A percentile compares a stretch with the other conserved stretches of the same genome.
Conservation (phyloP, 2,797 vertebrate genomes). For the Rhadinocentrus ornatus region DNA sequence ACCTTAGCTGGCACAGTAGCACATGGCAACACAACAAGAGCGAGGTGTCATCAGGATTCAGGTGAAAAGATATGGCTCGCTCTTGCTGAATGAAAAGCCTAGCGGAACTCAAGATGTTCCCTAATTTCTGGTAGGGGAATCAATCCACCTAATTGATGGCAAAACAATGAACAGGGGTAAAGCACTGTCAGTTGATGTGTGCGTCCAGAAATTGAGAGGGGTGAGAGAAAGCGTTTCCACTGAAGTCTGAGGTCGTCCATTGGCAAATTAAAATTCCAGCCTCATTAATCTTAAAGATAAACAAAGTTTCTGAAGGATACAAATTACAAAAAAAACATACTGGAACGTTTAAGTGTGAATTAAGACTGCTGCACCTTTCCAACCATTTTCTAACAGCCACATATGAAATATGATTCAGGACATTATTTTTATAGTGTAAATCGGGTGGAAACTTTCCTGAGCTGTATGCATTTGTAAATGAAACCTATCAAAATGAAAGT, state of each 20-base stretch:
- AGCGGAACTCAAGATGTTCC: slow-evolving; percentile 69
- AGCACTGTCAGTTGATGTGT: slow-evolving; percentile 44
- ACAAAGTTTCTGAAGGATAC: background rate
- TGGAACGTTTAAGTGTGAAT: background rate
- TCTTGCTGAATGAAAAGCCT: slow-evolving; percentile 69
- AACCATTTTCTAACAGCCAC: background rate
- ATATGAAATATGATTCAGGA: background rate
- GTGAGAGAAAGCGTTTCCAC: slow-evolving; percentile 67
- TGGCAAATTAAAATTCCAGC: slow-evolving; percentile 66
- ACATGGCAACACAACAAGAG: slow-evolving; percentile 69
- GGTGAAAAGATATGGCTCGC: slow-evolving; percentile 70
- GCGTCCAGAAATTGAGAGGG: slow-evolving; percentile 52
- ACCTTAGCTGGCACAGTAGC: slow-evolving; percentile 78
- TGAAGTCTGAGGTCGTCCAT: slow-evolving; percentile 61
- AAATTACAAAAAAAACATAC: background rate
- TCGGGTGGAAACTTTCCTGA: background rate
- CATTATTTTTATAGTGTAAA: background rate
- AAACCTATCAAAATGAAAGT: too few species aligned
- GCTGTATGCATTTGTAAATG: background rate
- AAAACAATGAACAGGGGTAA: slow-evolving; percentile 52
- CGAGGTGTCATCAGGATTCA: slow-evolving; percentile 64
- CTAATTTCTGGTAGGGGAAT: slow-evolving; percentile 70
- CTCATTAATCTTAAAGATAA: slow-evolving; percentile 4
- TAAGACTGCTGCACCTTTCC: background rate
- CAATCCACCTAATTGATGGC: slow-evolving; percentile 77